phyloP scores from a whole-genome alignment of 2,888 invertebrate species.

The Ophraella communa region DNA sequence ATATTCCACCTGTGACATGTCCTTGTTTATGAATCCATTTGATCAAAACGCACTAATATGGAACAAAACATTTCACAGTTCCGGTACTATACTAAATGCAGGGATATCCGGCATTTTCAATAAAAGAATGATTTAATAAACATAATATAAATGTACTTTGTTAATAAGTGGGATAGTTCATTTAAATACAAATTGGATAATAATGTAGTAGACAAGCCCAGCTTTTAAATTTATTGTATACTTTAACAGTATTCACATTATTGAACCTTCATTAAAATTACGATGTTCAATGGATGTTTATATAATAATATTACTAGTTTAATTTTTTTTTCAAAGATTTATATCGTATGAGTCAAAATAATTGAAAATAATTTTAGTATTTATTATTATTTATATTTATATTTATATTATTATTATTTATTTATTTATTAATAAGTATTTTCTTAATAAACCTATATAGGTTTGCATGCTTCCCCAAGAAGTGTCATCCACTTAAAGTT shows the following conservation, averaged over 20 bases:
- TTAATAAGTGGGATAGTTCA: slow-evolving; percentile 49
- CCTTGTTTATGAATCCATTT: slow-evolving; percentile 51
- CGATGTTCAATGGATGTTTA: no score
- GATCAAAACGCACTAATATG: slow-evolving; percentile 53
- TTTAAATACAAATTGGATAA: slow-evolving; percentile 49
- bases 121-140: slow-evolving; percentile 57
- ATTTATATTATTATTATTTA: no score
- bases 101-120: slow-evolving; percentile 54
- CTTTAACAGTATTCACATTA: slow-evolving; percentile 20
- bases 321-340: no score
- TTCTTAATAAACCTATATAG: no score
- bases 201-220: slow-evolving; percentile 38
- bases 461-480: no score
- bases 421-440: no score
- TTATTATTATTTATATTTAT: no score
- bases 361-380: no score
- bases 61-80: slow-evolving; percentile 54
- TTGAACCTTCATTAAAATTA: slow-evolving; percentile 8
- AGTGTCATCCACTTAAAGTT: no score
- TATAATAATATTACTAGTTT: neutral
- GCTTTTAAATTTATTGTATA: slow-evolving; percentile 18
- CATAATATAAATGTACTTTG: slow-evolving; percentile 51
- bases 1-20: slow-evolving; percentile 50
- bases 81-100: slow-evolving; percentile 51
- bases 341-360: no score